phyloP scores from a whole-genome alignment of 2,113 vertebrate species.

The Labrus mixtus region DNA sequence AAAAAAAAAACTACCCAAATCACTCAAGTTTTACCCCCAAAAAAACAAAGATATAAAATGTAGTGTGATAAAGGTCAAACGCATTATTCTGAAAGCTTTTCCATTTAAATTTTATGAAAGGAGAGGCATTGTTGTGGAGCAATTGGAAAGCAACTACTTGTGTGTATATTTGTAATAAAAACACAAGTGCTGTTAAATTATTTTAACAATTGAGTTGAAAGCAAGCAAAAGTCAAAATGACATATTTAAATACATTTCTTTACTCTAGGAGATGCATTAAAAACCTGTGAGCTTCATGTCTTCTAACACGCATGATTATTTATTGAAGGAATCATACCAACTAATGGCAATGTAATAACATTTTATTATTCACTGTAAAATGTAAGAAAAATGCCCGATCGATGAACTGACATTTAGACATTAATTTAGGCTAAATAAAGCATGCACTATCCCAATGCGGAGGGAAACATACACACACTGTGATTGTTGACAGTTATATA shows the following conservation, averaged over 20 bases:
- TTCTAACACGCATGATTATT: background rate
- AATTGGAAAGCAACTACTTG: background rate
- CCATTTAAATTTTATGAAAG: background rate
- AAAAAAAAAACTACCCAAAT: background rate
- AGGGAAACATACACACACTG: background rate
- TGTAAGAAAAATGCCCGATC: background rate
- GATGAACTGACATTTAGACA: background rate
- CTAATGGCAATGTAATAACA: background rate
- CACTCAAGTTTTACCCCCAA: background rate
- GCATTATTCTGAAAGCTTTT: background rate
- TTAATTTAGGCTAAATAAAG: too few relatives aligned
- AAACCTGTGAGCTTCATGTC: background rate
- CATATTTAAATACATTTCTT: background rate
- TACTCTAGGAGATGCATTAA: background rate
- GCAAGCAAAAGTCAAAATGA: background rate
- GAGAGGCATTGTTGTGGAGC: background rate
- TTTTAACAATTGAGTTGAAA: slow-evolving; percentile 4
- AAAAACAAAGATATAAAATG: background rate
- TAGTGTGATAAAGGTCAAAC: background rate
- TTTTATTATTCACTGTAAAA: background rate
- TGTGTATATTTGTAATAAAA: background rate
- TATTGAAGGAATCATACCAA: slow-evolving; percentile 5
- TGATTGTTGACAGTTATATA: too few relatives aligned
- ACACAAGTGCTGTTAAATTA: background rate
- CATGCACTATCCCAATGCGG: too few relatives aligned